phyloP scores from a whole-genome alignment of 1,140 invertebrate species.

The Cecropterus lyciades region DNA sequence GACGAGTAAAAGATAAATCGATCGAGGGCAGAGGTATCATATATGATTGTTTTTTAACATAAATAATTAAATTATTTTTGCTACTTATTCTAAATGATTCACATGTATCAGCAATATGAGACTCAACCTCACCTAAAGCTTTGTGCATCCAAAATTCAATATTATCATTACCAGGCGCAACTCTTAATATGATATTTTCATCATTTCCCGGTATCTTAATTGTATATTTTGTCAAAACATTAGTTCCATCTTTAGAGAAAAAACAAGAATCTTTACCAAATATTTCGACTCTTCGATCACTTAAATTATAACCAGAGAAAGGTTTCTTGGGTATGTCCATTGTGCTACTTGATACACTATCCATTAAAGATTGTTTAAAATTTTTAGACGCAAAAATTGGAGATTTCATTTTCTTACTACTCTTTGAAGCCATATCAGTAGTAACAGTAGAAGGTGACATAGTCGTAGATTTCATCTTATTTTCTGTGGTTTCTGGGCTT shows the following conservation, averaged over 20 bases:
- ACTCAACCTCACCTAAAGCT: slow-evolving; percentile 50
- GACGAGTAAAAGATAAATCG: slow-evolving; percentile 2
- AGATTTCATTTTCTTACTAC: slow-evolving; percentile 56
- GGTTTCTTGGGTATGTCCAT: slow-evolving; percentile 45
- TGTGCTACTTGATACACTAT: slow-evolving; percentile 19
- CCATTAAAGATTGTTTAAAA: slow-evolving; percentile 37
- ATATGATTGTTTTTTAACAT: slow-evolving; percentile 68
- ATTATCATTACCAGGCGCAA: slow-evolving; percentile 56
- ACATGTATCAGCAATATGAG: slow-evolving; percentile 48
- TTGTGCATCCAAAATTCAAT: slow-evolving; percentile 70
- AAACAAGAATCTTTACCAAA: slow-evolving; percentile 73
- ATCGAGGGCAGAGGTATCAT: slow-evolving; percentile 36
- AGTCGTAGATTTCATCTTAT: slow-evolving; percentile 46
- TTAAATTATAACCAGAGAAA: slow-evolving; percentile 78
- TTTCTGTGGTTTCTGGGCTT: slow-evolving; percentile 38
- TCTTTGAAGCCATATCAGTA: slow-evolving; percentile 52
- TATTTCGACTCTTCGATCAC: slow-evolving; percentile 79
- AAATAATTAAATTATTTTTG: slow-evolving; percentile 70
- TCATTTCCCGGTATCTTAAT: slow-evolving; percentile 73
- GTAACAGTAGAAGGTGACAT: slow-evolving; percentile 38
- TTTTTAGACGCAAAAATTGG: slow-evolving; percentile 44
- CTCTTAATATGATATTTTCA: slow-evolving; percentile 62
- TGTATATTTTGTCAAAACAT: slow-evolving; percentile 66
- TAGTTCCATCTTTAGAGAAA: slow-evolving; percentile 78
- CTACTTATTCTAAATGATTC: slow-evolving; percentile 58